A percentile compares a stretch with the other conserved stretches of the same genome.
These are phyloP conservation scores for Oncopeltus fasciatus DNA, from an alignment of 1,140 invertebrate genomes.

Conservation along the genomic window DNA sequence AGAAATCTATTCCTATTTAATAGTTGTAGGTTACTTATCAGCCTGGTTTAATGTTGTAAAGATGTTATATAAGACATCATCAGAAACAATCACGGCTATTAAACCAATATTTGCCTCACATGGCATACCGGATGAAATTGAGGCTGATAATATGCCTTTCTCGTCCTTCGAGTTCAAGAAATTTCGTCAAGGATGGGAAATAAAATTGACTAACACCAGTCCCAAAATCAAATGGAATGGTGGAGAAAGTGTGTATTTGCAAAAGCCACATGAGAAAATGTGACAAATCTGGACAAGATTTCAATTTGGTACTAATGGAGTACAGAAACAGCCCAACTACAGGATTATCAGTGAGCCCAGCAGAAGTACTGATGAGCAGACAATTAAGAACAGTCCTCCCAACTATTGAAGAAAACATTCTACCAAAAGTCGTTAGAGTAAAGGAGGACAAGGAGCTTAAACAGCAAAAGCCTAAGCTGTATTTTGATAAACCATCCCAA, in stretches of 20 bases:
- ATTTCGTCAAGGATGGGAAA: background rate
- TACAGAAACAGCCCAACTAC: background rate
- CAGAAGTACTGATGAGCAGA: background rate
- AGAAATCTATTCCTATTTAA: background rate
- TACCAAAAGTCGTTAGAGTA: background rate
- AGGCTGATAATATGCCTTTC: conserved; percentile 1
- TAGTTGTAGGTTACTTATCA: conserved; percentile 1
- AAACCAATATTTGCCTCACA: too few relatives aligned
- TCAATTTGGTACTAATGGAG: background rate
- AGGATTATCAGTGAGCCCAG: background rate
- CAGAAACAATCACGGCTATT: too few relatives aligned
- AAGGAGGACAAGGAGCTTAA: background rate
- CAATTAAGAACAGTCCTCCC: too few relatives aligned
- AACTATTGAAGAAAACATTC: background rate
- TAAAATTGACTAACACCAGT: background rate
- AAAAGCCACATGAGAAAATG: background rate
- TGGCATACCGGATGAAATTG: background rate
- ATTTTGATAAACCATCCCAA: background rate
- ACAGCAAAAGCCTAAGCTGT: background rate
- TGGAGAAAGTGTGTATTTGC: background rate
- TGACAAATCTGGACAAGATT: background rate
- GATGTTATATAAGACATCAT: background rate
- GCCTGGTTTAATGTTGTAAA: background rate
- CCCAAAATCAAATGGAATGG: background rate
- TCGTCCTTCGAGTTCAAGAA: too few relatives aligned